phyloP scores from a whole-genome alignment of 2,888 invertebrate genomes.

The Sturmia bella region DNA sequence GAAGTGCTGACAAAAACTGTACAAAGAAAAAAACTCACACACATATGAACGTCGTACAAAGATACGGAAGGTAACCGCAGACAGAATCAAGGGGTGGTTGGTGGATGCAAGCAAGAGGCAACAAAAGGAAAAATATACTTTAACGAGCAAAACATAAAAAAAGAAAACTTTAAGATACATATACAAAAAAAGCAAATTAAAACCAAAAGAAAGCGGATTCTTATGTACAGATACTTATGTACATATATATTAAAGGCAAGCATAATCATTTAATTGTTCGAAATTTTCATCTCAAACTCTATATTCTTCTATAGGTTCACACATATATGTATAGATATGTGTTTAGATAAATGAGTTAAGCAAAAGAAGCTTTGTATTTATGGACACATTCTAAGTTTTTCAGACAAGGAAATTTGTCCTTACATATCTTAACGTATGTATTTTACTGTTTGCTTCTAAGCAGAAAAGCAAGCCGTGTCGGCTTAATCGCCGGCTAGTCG shows the following conservation, averaged over 20 bases:
- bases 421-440: not conserved
- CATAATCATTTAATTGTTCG: not conserved
- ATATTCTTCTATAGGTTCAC: not conserved
- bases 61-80: conserved; percentile 54
- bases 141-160: conserved; percentile 45
- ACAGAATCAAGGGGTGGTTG: conserved; percentile 58
- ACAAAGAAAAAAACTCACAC: conserved; percentile 39
- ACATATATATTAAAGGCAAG: conserved; percentile 48
- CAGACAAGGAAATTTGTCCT: not conserved
- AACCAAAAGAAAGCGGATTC: conserved; percentile 15
- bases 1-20: conserved; percentile 52
- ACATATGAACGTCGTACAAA: conserved; percentile 7
- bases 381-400: not conserved
- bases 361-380: not conserved
- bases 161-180: conserved; percentile 32
- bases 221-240: not conserved
- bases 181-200: conserved; percentile 34
- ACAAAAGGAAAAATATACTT: conserved; percentile 38
- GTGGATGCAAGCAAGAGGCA: conserved; percentile 47
- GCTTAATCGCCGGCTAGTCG: too few species aligned
- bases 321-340: not conserved
- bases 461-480: too few species aligned
- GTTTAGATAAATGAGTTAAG: not conserved
- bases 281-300: conserved; percentile 20
- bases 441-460: not conserved